Percentiles rank a stretch among this genome's conserved stretches.
phyloP scores from a whole-genome alignment of 92 coral and sea anemone genomes.

The Phenganax subtilis region DNA sequence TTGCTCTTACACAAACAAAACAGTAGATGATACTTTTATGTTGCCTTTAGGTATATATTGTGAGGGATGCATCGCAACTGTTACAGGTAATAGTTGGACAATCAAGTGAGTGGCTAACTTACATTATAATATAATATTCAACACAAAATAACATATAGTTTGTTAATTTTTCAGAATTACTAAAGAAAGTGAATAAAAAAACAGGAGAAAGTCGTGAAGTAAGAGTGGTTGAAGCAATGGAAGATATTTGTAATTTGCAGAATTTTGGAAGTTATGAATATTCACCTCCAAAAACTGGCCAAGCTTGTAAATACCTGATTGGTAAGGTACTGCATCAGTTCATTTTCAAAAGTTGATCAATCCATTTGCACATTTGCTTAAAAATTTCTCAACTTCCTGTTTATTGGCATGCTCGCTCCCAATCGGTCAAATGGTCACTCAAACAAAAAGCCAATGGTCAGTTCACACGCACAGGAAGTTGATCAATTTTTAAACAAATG shows the following conservation, averaged over 20 bases:
- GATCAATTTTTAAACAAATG: too few species aligned
- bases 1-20: neutral
- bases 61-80: constrained; percentile 82
- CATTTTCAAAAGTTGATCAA: neutral
- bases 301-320: constrained; percentile 77
- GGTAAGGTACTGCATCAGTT: constrained; percentile 47
- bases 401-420: too few species aligned
- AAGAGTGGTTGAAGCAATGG: constrained; percentile 88
- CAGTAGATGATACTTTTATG: neutral
- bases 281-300: constrained; percentile 88
- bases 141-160: neutral
- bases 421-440: too few species aligned
- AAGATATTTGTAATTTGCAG: constrained; percentile 74
- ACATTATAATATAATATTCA: neutral
- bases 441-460: too few species aligned
- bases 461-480: too few species aligned
- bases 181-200: constrained; percentile 69
- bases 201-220: constrained; percentile 87
- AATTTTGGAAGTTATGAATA: constrained; percentile 67
- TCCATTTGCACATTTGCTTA: neutral
- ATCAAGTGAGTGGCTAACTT: neutral
- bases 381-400: neutral
- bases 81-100: constrained; percentile 59
- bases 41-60: constrained; percentile 65
- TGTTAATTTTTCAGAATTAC: constrained; percentile 51